These are phyloP conservation scores for Drosophila prosaltans DNA, from an alignment of 1,140 invertebrate species.

Conservation along the genomic window DNA sequence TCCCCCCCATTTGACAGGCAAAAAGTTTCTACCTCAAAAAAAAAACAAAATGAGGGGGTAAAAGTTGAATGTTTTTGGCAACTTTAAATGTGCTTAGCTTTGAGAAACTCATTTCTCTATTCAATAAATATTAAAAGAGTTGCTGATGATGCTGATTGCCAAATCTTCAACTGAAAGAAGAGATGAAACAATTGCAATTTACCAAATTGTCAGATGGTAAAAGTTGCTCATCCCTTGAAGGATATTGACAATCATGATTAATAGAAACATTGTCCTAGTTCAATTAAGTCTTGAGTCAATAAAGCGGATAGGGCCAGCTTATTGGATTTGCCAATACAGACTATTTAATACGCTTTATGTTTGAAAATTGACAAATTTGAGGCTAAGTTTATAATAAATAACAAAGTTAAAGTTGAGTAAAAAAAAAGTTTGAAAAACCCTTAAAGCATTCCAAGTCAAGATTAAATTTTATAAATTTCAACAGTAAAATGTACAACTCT, in stretches of 20 bases:
- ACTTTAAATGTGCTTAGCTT: conserved; percentile 34
- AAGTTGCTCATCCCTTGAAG: not conserved
- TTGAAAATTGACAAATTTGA: not conserved
- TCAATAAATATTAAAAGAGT: conserved; percentile 54
- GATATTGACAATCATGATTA: not conserved
- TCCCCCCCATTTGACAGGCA: not conserved
- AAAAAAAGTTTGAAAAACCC: too few species aligned
- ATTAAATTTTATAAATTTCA: too few species aligned
- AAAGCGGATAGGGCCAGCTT: not conserved
- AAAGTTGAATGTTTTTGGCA: not conserved
- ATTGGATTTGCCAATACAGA: not conserved
- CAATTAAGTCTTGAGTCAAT: conserved; percentile 3
- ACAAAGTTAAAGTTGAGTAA: too few species aligned
- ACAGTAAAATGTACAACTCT: not conserved
- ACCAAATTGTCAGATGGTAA: not conserved
- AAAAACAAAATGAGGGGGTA: not conserved
- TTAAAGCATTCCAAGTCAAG: too few species aligned
- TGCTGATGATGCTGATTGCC: conserved; percentile 19
- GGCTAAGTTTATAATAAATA: too few species aligned
- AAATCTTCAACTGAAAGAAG: too few species aligned
- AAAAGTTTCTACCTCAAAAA: conserved; percentile 26
- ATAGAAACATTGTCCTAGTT: conserved; percentile 24
- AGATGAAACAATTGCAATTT: conserved; percentile 4
- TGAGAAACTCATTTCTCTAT: conserved; percentile 40
- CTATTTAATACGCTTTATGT: not conserved